Evolutionary conservation across 1,140 invertebrate species (phyloP).

Genomic region (Lordiphosa clarofinis): DNA sequence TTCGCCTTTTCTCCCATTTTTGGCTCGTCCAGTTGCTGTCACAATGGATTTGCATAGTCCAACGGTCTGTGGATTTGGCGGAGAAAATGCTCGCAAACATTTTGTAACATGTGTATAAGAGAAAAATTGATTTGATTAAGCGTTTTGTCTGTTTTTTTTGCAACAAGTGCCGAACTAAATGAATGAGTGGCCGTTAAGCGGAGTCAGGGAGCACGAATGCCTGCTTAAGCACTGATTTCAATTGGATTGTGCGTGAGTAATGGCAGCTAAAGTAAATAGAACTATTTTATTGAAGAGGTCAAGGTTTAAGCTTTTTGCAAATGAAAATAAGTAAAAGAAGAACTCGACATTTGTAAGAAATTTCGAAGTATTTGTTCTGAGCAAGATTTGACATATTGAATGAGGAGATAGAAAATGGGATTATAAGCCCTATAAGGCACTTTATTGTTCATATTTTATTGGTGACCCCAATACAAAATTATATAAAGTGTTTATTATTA

Average conservation of each 20-base stretch:
- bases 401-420: too few relatives aligned
- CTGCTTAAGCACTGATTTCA: slow-evolving; percentile 7
- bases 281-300: too few relatives aligned
- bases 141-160: slow-evolving; percentile 11
- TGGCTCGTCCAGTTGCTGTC: slow-evolving; percentile 27
- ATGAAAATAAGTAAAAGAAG: too few relatives aligned
- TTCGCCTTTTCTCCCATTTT: slow-evolving; percentile 13
- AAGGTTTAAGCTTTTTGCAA: too few relatives aligned
- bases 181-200: slow-evolving; percentile 3
- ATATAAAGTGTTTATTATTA: too few relatives aligned
- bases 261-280: too few relatives aligned
- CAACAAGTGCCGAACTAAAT: slow-evolving; percentile 50
- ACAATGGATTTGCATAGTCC: slow-evolving; percentile 65
- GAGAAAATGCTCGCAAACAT: slow-evolving; percentile 30
- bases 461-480: too few relatives aligned
- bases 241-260: slow-evolving; percentile 35
- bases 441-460: too few relatives aligned
- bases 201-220: slow-evolving; percentile 11
- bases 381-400: too few relatives aligned
- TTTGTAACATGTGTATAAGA: slow-evolving; percentile 51
- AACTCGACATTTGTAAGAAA: too few relatives aligned
- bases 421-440: too few relatives aligned
- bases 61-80: slow-evolving; percentile 10
- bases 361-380: too few relatives aligned
- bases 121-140: slow-evolving; percentile 67